Conservation (phyloP, 2,888 invertebrate genomes). For the Thumatha senex region DNA sequence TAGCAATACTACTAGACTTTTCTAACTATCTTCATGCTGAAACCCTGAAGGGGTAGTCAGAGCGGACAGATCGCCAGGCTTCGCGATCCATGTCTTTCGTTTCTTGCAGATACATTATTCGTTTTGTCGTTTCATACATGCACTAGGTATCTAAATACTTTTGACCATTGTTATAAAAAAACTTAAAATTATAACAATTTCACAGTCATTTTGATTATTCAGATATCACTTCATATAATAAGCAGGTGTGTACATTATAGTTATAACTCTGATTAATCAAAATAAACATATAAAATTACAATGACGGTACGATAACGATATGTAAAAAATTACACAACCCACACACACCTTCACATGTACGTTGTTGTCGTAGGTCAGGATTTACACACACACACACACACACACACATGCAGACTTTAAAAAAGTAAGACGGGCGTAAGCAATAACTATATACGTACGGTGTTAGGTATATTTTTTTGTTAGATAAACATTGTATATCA, state of each 20-base stretch:
- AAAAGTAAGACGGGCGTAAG: slow-evolving; percentile 57
- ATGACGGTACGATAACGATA: slow-evolving; percentile 7
- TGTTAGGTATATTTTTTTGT: slow-evolving; percentile 58
- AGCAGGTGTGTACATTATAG: no score
- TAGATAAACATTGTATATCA: slow-evolving; percentile 40
- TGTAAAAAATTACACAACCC: slow-evolving; percentile 58
- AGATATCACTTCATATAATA: no score
- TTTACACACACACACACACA: slow-evolving; percentile 15
- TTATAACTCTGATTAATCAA: not conserved
- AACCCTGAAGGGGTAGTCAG: no score
- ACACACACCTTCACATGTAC: slow-evolving; percentile 39
- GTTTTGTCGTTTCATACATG: no score
- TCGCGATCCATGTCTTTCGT: no score
- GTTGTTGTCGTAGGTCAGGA: slow-evolving; percentile 60
- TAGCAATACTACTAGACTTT: no score
- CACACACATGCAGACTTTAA: slow-evolving; percentile 41
- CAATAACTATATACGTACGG: slow-evolving; percentile 36
- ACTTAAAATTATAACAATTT: no score
- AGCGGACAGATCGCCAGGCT: no score
- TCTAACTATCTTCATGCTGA: no score
- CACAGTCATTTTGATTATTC: no score
- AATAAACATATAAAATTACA: slow-evolving; percentile 24
- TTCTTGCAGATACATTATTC: no score
- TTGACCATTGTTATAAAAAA: no score
- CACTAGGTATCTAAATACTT: not conserved